Evolutionary conservation across 2,888 invertebrate genomes (phyloP).

Genomic region (Himalopsyche anomala): DNA sequence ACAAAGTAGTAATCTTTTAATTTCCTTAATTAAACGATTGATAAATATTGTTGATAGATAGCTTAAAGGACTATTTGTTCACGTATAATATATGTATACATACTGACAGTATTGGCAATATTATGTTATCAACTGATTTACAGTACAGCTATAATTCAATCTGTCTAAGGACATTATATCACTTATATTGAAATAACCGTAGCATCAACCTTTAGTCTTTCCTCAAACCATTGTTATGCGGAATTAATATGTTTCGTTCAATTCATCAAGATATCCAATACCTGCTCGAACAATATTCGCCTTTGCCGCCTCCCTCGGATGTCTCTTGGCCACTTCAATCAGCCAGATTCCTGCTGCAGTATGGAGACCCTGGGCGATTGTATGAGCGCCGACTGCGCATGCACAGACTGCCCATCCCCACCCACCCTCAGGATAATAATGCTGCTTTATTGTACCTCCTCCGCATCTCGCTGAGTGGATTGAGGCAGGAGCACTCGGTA

Average conservation of each 20-base stretch:
- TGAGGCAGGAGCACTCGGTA: constrained; percentile 67
- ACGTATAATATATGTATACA: too few relatives aligned
- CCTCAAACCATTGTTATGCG: too few relatives aligned
- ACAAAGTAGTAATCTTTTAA: too few relatives aligned
- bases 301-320: constrained; percentile 78
- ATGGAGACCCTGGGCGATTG: constrained; percentile 86
- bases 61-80: too few relatives aligned
- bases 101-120: too few relatives aligned
- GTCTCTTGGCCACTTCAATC: constrained; percentile 78
- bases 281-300: constrained; percentile 76
- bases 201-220: too few relatives aligned
- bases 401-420: constrained; percentile 91
- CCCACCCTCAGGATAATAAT: constrained; percentile 92
- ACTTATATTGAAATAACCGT: too few relatives aligned
- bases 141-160: too few relatives aligned
- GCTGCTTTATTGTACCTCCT: constrained; percentile 81
- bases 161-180: too few relatives aligned
- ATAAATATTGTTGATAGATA: too few relatives aligned
- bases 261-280: constrained; percentile 68
- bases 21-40: too few relatives aligned
- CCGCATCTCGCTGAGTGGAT: constrained; percentile 74
- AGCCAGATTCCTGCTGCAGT: constrained; percentile 80
- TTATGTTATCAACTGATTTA: too few relatives aligned
- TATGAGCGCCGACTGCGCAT: constrained; percentile 84
- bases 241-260: background rate